Evolutionary conservation across 2,113 vertebrate genomes (phyloP).

Genomic region (Gopherus flavomarginatus): DNA sequence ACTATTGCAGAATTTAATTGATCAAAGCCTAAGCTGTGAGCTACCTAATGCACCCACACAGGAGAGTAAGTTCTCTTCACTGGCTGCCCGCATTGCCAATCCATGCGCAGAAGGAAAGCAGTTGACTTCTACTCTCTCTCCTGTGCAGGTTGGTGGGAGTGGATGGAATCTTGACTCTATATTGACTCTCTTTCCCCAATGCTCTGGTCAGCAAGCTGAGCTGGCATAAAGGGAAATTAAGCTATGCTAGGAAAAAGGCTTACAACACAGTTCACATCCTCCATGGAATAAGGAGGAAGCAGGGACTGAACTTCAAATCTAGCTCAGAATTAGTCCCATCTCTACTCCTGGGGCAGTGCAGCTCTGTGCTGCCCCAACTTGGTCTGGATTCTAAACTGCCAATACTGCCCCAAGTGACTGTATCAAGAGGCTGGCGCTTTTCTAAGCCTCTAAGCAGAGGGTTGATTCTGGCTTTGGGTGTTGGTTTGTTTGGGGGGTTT

Average conservation of each 20-base stretch:
- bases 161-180: no score
- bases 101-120: no score
- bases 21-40: not conserved
- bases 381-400: not conserved
- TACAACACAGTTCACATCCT: not conserved
- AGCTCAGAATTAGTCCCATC: not conserved
- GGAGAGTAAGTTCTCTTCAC: not conserved
- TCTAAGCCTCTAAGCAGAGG: not conserved
- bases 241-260: not conserved
- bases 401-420: not conserved
- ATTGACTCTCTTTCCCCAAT: not conserved
- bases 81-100: not conserved
- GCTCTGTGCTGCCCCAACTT: no score
- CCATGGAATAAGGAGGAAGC: not conserved
- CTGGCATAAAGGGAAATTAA: not conserved
- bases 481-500: not conserved
- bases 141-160: no score
- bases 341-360: not conserved
- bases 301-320: not conserved
- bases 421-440: not conserved
- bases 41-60: not conserved
- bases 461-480: not conserved
- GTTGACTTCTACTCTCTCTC: no score
- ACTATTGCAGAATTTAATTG: not conserved
- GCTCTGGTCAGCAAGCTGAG: not conserved